These are phyloP conservation scores for Hirtodrosophila histrioides DNA, from an alignment of 2,888 invertebrate genomes.

Conservation along the genomic window DNA sequence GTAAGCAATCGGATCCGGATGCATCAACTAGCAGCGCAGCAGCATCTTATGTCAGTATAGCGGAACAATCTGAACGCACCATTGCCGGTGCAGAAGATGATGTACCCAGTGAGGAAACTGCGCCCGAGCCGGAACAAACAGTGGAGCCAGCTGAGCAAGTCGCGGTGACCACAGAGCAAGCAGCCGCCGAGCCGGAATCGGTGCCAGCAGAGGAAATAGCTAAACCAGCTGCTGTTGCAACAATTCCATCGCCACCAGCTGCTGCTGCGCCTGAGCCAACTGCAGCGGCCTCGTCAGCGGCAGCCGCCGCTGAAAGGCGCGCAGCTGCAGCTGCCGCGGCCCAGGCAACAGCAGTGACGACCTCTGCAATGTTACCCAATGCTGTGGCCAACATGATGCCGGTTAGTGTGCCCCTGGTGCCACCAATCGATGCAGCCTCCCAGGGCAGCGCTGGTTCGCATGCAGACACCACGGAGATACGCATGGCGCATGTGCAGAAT, in stretches of 20 bases:
- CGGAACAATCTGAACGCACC: slow-evolving; percentile 2
- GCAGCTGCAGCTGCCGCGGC: slow-evolving; percentile 17
- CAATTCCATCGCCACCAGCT: neutral
- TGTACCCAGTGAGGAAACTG: neutral
- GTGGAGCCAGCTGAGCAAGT: neutral
- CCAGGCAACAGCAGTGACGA: neutral
- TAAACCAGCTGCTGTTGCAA: neutral
- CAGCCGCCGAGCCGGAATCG: too few species aligned
- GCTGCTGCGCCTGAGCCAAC: slow-evolving; percentile 6
- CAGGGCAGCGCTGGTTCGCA: neutral
- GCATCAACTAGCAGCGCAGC: slow-evolving; percentile 5
- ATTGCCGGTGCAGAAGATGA: slow-evolving; percentile 55
- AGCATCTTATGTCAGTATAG: too few species aligned
- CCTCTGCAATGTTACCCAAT: slow-evolving; percentile 24
- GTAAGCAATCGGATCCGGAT: slow-evolving; percentile 25
- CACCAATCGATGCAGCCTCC: neutral
- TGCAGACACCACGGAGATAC: slow-evolving; percentile 9
- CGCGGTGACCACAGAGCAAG: too few species aligned
- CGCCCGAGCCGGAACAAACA: neutral
- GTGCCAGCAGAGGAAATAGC: neutral
- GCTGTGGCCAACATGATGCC: slow-evolving; percentile 15
- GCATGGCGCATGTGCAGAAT: slow-evolving; percentile 55
- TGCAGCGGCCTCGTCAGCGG: slow-evolving; percentile 21
- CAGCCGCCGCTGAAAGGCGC: slow-evolving; percentile 39
- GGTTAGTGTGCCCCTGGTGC: slow-evolving; percentile 9